phyloP scores from a whole-genome alignment of 2,797 vertebrate species.

The Onychomys leucogaster region DNA sequence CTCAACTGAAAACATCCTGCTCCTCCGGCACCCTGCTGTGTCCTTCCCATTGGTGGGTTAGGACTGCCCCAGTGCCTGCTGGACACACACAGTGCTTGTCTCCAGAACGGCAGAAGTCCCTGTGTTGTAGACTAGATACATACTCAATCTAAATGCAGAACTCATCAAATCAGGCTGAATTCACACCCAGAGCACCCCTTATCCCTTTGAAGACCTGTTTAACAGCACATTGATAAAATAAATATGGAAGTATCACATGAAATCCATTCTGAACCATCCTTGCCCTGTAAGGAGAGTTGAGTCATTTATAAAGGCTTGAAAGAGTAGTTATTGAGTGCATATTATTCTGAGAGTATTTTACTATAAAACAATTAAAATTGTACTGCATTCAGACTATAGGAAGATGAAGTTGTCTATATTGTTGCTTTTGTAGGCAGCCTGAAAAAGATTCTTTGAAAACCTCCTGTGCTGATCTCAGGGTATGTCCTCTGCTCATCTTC shows the following conservation, averaged over 20 bases:
- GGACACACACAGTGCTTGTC: neutral
- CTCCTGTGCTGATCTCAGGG: neutral
- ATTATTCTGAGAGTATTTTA: slow-evolving; percentile 35
- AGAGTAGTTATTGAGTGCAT: neutral
- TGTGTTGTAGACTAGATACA: neutral
- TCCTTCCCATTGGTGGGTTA: neutral
- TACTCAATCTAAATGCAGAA: neutral
- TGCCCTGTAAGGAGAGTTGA: neutral
- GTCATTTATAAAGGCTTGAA: neutral
- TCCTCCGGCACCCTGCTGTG: neutral
- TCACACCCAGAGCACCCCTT: neutral
- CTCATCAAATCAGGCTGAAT: neutral
- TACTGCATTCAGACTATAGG: neutral
- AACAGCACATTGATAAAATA: slow-evolving; percentile 4
- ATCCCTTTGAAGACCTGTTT: neutral
- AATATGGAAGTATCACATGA: neutral
- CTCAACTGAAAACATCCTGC: slow-evolving; percentile 57
- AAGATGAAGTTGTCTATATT: neutral
- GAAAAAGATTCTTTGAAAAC: neutral
- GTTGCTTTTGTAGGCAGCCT: neutral
- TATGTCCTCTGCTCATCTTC: neutral
- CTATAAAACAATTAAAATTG: slow-evolving; percentile 23
- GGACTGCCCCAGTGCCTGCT: neutral
- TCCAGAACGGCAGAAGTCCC: slow-evolving; percentile 10
- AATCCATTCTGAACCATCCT: neutral